Evolutionary conservation across 2,113 vertebrate genomes (phyloP), one percentile per base, ranked within the genome.

Genomic region (Forbesichthys papilliferus): DNA sequence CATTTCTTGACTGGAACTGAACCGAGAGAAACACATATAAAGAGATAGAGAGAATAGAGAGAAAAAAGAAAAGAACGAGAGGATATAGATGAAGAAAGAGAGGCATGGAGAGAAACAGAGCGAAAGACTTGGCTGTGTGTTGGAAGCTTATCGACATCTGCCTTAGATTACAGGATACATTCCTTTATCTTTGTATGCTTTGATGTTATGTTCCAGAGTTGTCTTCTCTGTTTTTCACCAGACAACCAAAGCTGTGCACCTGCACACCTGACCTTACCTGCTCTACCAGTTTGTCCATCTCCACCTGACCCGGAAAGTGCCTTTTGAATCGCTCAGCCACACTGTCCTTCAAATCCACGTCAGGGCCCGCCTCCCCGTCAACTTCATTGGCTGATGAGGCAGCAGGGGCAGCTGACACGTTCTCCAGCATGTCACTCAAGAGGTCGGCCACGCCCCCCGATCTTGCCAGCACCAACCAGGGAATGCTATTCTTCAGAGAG

Each of bases 381-480:
- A 59, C 77, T 61, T 89, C 90, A 3, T 20, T 20, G 42, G 88
- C 84, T 10, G 90, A 75, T 3, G 87, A 78, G 14, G 47, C 58
- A 0, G 20, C 55, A 1, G 83, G 48, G 0, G 69, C 53, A 3
- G 77, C 82, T 0, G 86, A 89, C 61, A 86, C 75, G 9, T 92
- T 94, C 73, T 93, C 92, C 71, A 96, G 56, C 16, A 94, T 55
- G 60, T 95, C 95, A 0, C 89, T 91, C 77, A 97, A 61, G 75
- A 95, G 92, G 80, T 96, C 94, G 0, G 96, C 94, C 8, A 93
- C 77, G 0, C 96, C 95, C 27, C 95, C 96, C 0, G 96, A 95
- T 0, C 94, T 93, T 0, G 93, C 94, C 78, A 96, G 87, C 53
- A 97, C 86, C 69, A 97, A 88, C 90, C 95, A 97, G 59, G 95